Conservation (phyloP, 1,140 invertebrate species). For the Tyrophagus putrescentiae region DNA sequence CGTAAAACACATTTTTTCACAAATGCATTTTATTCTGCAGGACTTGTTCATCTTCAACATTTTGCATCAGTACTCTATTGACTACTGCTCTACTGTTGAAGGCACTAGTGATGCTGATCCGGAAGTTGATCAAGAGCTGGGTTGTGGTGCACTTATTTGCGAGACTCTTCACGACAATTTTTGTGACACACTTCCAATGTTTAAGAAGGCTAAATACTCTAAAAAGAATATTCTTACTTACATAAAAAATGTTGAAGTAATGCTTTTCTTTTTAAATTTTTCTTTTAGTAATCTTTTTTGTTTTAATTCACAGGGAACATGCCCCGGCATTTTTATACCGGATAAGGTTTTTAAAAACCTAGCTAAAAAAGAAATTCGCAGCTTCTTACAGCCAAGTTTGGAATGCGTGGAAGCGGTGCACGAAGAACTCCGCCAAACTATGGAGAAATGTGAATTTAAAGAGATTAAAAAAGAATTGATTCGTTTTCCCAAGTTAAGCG, state of each 20-base stretch:
- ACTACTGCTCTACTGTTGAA: conserved; percentile 91
- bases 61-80: too few relatives aligned
- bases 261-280: too few relatives aligned
- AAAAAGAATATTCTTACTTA: conserved; percentile 95
- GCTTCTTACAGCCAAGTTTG: conserved; percentile 87
- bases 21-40: not conserved
- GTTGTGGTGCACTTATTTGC: conserved; percentile 93
- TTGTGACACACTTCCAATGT: conserved; percentile 81
- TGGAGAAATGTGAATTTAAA: conserved; percentile 77
- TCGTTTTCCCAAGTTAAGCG: conserved; percentile 89
- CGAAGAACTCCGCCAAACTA: conserved; percentile 98
- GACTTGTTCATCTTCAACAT: too few relatives aligned
- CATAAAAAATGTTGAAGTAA: conserved; percentile 82
- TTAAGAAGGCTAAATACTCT: conserved; percentile 75
- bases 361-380: conserved; percentile 89
- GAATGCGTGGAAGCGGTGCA: conserved; percentile 95
- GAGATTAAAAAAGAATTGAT: conserved; percentile 99
- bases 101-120: conserved; percentile 96
- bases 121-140: conserved; percentile 86
- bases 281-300: too few relatives aligned
- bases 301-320: too few relatives aligned
- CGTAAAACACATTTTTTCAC: not conserved
- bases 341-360: conserved; percentile 71
- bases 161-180: conserved; percentile 99
- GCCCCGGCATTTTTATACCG: conserved; percentile 91